Evolutionary conservation across 1,140 invertebrate genomes (phyloP).

Genomic region (Bombus confusus): DNA sequence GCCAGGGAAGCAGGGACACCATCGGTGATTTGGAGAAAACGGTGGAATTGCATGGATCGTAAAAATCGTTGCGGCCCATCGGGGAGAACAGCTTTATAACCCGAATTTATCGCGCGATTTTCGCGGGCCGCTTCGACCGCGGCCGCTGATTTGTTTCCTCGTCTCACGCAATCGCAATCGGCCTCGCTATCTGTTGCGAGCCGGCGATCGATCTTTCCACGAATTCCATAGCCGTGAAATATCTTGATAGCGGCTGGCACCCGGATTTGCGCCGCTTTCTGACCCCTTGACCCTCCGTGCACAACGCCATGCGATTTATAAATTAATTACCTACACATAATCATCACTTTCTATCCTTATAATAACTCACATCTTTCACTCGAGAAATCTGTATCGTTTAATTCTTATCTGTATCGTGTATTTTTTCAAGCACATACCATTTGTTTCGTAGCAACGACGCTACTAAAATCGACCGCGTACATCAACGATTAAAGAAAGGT

Average conservation of each 20-base stretch:
- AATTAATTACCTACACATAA: too few species aligned
- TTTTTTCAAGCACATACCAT: too few species aligned
- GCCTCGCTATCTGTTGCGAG: slow-evolving; percentile 29
- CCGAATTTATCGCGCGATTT: slow-evolving; percentile 41
- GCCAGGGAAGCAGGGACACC: neutral
- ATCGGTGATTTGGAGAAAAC: neutral
- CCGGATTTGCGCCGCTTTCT: slow-evolving; percentile 12
- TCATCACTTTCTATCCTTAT: too few species aligned
- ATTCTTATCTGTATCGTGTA: too few species aligned
- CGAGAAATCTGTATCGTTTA: too few species aligned
- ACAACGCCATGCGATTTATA: neutral
- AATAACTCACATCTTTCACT: too few species aligned
- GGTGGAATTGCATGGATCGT: neutral
- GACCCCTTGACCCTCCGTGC: neutral
- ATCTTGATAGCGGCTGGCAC: slow-evolving; percentile 15
- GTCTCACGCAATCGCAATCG: slow-evolving; percentile 36
- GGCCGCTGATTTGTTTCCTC: slow-evolving; percentile 33
- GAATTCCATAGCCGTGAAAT: slow-evolving; percentile 7
- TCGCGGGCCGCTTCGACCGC: slow-evolving; percentile 18
- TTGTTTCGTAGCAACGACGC: too few species aligned
- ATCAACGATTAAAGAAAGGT: too few species aligned
- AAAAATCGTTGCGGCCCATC: slow-evolving; percentile 8
- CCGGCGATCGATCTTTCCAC: slow-evolving; percentile 16
- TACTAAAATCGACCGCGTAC: too few species aligned
- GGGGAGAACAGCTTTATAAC: slow-evolving; percentile 39